These are phyloP conservation scores for Germaria angustata DNA, from an alignment of 2,888 invertebrate species.

Conservation along the genomic window DNA sequence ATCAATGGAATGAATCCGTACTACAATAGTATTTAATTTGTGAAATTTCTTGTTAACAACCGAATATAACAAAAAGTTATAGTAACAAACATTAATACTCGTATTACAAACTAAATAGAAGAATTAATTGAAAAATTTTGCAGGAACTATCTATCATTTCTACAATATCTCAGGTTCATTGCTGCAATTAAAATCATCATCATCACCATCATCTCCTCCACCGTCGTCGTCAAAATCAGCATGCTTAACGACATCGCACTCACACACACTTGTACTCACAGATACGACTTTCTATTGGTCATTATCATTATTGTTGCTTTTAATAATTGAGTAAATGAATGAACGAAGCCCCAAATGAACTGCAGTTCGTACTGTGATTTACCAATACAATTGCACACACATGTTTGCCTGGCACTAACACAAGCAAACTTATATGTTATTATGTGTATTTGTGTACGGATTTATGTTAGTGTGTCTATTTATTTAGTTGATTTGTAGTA, in stretches of 20 bases:
- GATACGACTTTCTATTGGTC: not conserved
- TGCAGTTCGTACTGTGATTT: constrained; percentile 5
- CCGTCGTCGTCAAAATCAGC: not conserved
- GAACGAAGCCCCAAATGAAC: not conserved
- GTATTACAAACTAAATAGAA: constrained; percentile 15
- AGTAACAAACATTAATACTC: not conserved
- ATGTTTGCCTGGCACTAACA: not conserved
- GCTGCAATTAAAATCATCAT: constrained; percentile 11
- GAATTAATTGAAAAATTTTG: constrained; percentile 43
- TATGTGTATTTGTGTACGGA: not conserved
- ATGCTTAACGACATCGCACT: not conserved
- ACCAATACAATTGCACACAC: not conserved
- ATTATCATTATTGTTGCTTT: constrained; percentile 9
- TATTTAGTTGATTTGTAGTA: constrained; percentile 4
- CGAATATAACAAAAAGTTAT: constrained; percentile 14
- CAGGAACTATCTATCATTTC: constrained; percentile 36
- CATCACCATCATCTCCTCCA: not conserved
- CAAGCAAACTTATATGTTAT: not conserved
- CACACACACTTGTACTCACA: not conserved
- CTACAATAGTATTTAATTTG: constrained; percentile 48
- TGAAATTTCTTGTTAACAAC: constrained; percentile 54
- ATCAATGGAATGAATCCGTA: not conserved
- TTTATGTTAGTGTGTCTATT: not conserved
- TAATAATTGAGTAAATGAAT: constrained; percentile 35
- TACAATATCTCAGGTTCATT: constrained; percentile 22